Base-by-base conservation (phyloP, 2,797 vertebrate genomes). In the Danio aesculapii region DNA sequence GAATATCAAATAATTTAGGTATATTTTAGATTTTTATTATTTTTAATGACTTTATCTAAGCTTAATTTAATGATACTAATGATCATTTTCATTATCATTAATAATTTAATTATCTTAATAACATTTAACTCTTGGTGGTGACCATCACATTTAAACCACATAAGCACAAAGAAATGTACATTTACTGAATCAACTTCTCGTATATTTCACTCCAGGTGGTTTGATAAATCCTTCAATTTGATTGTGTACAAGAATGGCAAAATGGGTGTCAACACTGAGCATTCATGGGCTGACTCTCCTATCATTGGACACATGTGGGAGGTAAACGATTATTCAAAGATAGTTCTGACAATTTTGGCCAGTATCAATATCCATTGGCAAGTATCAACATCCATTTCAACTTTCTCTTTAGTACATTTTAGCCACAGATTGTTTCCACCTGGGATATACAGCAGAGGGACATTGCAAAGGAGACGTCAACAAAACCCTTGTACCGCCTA, bases 291-390 rank as follows among this genome's bases (percentile, higher is more conserved):
- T 0, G 98, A 99, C 0, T 96, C 97, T 0, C 97, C 98, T 12
- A 92, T 98, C 77, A 71, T 97, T 0, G 97, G 96, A 78, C 98
- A 99, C 64, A 95, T 98, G 92, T 99, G 97, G 97, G 98, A 99
- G 97, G 98, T 98, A 93, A 67, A 68, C 44, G 7, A 55, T 10
- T 3, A 46, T 14, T 17, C 3, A 17, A 16, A 4, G n/a, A 14
- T 16, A n/a, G n/a, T n/a, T n/a, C n/a, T n/a, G 0, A 8, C 9
- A 16, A 11, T 30, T 17, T 19, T 72, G 5, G 3, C 5, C 44
- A 21, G 14, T 71, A 52, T 39, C n/a, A n/a, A n/a, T n/a, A n/a
- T n/a, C n/a, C n/a, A n/a, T n/a, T n/a, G n/a, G n/a, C n/a, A n/a
- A n/a, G 2, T 21, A 59, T 12, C 14, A 77, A 58, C 47, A 47